Evolutionary conservation across 2,797 vertebrate genomes (phyloP).

Genomic region (Haliaeetus albicilla): DNA sequence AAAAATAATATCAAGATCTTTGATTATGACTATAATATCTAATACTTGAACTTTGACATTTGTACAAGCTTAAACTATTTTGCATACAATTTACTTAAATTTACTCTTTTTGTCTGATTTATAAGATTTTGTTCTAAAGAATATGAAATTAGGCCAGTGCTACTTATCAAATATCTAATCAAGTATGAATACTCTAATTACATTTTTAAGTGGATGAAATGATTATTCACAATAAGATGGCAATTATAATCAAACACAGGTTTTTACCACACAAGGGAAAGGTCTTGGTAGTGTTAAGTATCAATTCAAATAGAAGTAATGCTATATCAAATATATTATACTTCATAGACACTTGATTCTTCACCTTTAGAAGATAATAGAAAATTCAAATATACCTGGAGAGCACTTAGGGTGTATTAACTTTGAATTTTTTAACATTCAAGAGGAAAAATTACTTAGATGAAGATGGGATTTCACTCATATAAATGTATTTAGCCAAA

Average conservation of each 20-base stretch:
- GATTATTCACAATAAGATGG: background rate
- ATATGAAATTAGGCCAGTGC: background rate
- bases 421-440: background rate
- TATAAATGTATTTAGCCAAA: background rate
- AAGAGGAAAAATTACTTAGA: background rate
- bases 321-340: background rate
- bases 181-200: constrained; percentile 9
- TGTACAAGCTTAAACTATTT: background rate
- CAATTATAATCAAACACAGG: constrained; percentile 23
- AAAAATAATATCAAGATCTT: background rate
- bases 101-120: background rate
- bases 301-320: constrained; percentile 13
- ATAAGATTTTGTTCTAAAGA: background rate
- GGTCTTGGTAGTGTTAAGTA: background rate
- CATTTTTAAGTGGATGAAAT: background rate
- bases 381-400: background rate
- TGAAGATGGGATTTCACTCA: background rate
- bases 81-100: background rate
- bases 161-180: constrained; percentile 10
- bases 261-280: background rate
- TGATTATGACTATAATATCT: background rate
- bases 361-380: background rate
- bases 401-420: background rate
- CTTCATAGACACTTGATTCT: background rate
- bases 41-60: background rate